Conservation (phyloP, 2,888 invertebrate genomes). For the Caenorhabditis becei region DNA sequence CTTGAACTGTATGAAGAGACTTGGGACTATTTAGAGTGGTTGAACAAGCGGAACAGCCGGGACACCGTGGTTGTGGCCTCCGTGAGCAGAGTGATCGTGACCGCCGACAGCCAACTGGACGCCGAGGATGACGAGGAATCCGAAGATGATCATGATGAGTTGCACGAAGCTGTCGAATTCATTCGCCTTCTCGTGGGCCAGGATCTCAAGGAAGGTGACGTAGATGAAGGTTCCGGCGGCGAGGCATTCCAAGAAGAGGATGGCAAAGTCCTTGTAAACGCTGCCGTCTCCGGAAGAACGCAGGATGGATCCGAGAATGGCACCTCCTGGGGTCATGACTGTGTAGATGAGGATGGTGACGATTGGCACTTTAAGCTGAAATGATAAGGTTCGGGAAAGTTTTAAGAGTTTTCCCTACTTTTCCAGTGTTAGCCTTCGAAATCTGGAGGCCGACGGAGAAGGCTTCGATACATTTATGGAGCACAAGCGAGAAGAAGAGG, state of each 20-base stretch:
- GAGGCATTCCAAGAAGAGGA: constrained; percentile 76
- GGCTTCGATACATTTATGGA: constrained; percentile 84
- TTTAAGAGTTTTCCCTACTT: constrained; percentile 32
- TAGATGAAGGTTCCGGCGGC: constrained; percentile 80
- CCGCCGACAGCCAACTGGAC: constrained; percentile 46
- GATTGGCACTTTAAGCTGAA: constrained; percentile 72
- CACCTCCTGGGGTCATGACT: constrained; percentile 87
- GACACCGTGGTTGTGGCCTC: neutral
- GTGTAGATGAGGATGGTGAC: constrained; percentile 84
- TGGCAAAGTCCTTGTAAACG: constrained; percentile 67
- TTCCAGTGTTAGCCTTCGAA: constrained; percentile 72
- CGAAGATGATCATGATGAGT: constrained; percentile 72
- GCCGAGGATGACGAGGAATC: constrained; percentile 72
- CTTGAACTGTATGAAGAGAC: neutral
- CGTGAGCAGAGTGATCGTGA: constrained; percentile 36
- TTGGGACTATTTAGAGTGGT: too few relatives aligned
- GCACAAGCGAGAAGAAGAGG: constrained; percentile 79
- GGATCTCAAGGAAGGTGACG: constrained; percentile 74
- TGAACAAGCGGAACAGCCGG: neutral
- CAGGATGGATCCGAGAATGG: constrained; percentile 73
- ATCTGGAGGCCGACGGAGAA: constrained; percentile 84
- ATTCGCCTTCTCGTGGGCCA: constrained; percentile 70
- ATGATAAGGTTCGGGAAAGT: neutral
- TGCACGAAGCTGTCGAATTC: constrained; percentile 71
- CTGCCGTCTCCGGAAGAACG: constrained; percentile 19